These are phyloP conservation scores for Syngnathus typhle DNA, from an alignment of 2,113 vertebrate genomes.

Conservation along the genomic window DNA sequence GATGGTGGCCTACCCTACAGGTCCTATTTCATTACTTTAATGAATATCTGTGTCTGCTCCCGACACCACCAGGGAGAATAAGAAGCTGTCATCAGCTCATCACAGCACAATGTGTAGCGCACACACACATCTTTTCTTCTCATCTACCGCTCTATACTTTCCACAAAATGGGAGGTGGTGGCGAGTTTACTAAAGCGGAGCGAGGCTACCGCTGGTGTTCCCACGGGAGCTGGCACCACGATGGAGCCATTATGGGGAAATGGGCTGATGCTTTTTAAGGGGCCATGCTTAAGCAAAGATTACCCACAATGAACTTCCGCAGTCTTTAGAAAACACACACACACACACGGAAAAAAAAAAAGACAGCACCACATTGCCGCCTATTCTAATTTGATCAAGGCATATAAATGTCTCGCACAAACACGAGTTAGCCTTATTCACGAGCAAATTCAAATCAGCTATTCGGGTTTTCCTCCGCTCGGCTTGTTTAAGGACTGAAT, in stretches of 20 bases:
- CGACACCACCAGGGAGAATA: slow-evolving; percentile 45
- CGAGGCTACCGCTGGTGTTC: slow-evolving; percentile 31
- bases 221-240: slow-evolving; percentile 48
- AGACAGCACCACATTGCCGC: slow-evolving; percentile 6
- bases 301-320: slow-evolving; percentile 51
- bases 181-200: slow-evolving; percentile 32
- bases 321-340: slow-evolving; percentile 8
- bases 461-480: slow-evolving; percentile 16
- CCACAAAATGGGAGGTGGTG: background rate
- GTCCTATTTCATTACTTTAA: slow-evolving; percentile 62
- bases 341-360: background rate
- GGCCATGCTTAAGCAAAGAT: slow-evolving; percentile 65
- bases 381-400: slow-evolving; percentile 3
- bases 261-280: slow-evolving; percentile 51
- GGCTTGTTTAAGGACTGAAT: slow-evolving; percentile 36
- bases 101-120: slow-evolving; percentile 17
- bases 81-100: slow-evolving; percentile 61
- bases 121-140: slow-evolving; percentile 16
- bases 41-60: slow-evolving; percentile 43
- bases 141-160: slow-evolving; percentile 23
- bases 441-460: slow-evolving; percentile 36
- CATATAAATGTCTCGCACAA: slow-evolving; percentile 34
- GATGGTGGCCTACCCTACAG: slow-evolving; percentile 1
- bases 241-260: slow-evolving; percentile 63
- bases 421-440: slow-evolving; percentile 24